Base-by-base conservation (phyloP, 2,888 invertebrate genomes). In the Lithophane ornitopus region DNA sequence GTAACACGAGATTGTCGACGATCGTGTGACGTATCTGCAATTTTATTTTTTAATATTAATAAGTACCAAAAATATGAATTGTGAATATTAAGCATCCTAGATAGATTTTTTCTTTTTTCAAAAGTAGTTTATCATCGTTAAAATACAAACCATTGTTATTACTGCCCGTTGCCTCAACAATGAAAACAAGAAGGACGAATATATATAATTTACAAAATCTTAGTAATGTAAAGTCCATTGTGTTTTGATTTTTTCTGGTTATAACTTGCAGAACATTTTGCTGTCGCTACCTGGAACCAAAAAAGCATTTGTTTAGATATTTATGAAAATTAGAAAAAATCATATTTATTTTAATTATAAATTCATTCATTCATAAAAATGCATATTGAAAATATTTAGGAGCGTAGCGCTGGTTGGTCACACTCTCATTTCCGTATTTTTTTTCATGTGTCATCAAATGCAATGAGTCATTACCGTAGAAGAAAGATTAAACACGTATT, bases 1-100 rank as follows among this genome's bases (percentile, higher is more conserved):
- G 83, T 91, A 0, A 91, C 90, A 74, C 92, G 86, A 28, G 92
- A 88, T 22, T 90, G 86, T 39, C 92, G 91, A 28, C 61, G 68
- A 3, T 89, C 90, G 3, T 85, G 88, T 52, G 78, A 70, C 22
- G 90, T 87, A 22, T 86, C 93, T 93, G 89, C 1, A 86, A 82
- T 63, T 89, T 65, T 59, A 74, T 52, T 49, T 67, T 26, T 8
- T 26, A 26, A 34, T 49, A 3, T 41, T 56, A 2, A 3, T 26
- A 16, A 7, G 14, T 49, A 46, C 46, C 0, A 28, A 41, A 19
- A 76, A 34, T 2, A 61, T 11, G 8, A 11, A 26, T 26, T 49
- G 34, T 19, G 3, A 26, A 49, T 22, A 71, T 22, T 22, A 28
- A 22, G 3, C 19, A 39, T 34, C 3, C 19, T 19, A 19, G 9